Conservation (phyloP, 2,888 invertebrate species). For the Hyppa rectilinea region DNA sequence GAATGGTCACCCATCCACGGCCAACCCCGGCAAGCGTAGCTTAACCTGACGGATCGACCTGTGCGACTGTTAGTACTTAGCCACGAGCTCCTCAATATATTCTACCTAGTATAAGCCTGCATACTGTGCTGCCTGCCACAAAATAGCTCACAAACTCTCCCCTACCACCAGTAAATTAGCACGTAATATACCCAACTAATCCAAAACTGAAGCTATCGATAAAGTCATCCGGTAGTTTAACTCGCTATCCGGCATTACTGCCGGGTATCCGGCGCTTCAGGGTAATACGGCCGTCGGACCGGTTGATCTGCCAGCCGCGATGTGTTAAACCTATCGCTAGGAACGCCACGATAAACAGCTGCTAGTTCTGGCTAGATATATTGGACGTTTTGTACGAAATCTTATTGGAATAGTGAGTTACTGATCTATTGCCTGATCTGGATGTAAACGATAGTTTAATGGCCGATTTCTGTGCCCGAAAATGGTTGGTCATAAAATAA, state of each 20-base stretch:
- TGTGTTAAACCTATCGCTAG: constrained; percentile 52
- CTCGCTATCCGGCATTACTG: constrained; percentile 41
- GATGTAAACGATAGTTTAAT: background rate
- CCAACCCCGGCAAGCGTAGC: too few species aligned
- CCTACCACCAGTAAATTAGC: constrained; percentile 46
- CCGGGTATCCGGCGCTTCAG: constrained; percentile 40
- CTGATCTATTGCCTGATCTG: background rate
- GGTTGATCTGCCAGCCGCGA: constrained; percentile 48
- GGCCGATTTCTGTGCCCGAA: background rate
- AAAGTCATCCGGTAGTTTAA: constrained; percentile 52
- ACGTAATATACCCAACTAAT: constrained; percentile 51
- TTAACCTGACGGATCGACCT: too few species aligned
- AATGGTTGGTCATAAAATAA: background rate
- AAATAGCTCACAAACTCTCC: constrained; percentile 4
- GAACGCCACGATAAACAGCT: constrained; percentile 25
- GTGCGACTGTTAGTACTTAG: too few species aligned
- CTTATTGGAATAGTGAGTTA: constrained; percentile 18
- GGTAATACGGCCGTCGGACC: constrained; percentile 54
- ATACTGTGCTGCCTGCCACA: background rate
- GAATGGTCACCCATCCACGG: too few species aligned
- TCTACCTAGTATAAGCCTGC: background rate
- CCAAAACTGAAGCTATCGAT: constrained; percentile 59
- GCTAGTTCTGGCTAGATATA: constrained; percentile 6
- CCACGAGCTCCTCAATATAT: too few species aligned
- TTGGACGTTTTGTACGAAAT: constrained; percentile 12